These are phyloP conservation scores for Sarcoramphus papa DNA, from an alignment of 2,797 vertebrate genomes.

Conservation along the genomic window DNA sequence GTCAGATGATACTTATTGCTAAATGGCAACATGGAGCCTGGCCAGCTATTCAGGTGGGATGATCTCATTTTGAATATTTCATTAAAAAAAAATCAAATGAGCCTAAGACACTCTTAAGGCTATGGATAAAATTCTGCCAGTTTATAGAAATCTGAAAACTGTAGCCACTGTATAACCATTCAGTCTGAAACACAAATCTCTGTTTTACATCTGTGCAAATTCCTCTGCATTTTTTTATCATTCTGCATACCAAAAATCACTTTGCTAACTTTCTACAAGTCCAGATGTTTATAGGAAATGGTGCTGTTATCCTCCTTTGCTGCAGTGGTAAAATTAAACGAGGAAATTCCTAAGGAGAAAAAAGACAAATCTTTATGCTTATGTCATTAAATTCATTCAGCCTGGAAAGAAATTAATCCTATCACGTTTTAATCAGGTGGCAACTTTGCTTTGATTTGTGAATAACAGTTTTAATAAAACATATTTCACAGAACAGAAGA, in stretches of 20 bases:
- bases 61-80: not conserved
- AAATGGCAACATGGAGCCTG: not conserved
- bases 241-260: not conserved
- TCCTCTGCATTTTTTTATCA: not conserved
- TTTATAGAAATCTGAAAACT: not conserved
- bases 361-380: conserved; percentile 55
- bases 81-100: not conserved
- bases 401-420: conserved; percentile 41
- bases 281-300: not conserved
- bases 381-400: not conserved
- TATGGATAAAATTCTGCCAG: not conserved
- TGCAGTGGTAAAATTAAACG: not conserved
- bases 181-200: not conserved
- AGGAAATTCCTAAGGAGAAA: not conserved
- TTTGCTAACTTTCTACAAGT: not conserved
- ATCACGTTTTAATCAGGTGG: conserved; percentile 48
- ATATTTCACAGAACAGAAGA: conserved; percentile 25
- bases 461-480: conserved; percentile 35
- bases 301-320: not conserved
- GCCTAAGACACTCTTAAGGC: not conserved
- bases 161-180: not conserved
- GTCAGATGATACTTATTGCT: not conserved
- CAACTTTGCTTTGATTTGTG: conserved; percentile 33
- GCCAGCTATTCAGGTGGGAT: not conserved
- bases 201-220: not conserved